Percentiles rank a stretch among this genome's conserved stretches.
phyloP scores from a whole-genome alignment of 2,888 invertebrate genomes.

The Drosophila melanosoma region DNA sequence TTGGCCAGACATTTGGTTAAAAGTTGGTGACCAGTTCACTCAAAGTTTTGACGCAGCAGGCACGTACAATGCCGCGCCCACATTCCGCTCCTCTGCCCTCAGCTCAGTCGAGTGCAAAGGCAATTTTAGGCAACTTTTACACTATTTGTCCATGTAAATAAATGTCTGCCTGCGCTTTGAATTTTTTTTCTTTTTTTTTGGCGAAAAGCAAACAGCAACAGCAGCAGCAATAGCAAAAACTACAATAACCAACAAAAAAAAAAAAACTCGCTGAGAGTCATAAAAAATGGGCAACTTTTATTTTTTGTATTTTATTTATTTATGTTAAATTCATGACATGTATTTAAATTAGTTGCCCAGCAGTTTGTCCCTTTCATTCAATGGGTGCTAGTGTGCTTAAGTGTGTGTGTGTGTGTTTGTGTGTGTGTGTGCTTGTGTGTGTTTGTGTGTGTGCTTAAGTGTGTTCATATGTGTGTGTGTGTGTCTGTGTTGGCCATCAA shows the following conservation, averaged over 20 bases:
- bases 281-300: constrained; percentile 57
- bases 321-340: constrained; percentile 76
- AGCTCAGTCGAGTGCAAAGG: constrained; percentile 8
- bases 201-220: constrained; percentile 40
- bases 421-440: constrained; percentile 4
- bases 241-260: constrained; percentile 3
- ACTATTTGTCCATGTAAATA: constrained; percentile 70
- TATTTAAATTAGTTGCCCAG: constrained; percentile 74
- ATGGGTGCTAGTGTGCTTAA: constrained; percentile 1
- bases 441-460: background rate
- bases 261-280: constrained; percentile 32
- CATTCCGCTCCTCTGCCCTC: background rate
- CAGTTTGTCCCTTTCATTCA: constrained; percentile 62
- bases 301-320: constrained; percentile 52
- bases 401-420: constrained; percentile 7
- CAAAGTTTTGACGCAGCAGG: constrained; percentile 59
- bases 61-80: constrained; percentile 54
- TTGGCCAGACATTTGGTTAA: constrained; percentile 37
- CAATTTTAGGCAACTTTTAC: constrained; percentile 47
- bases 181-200: constrained; percentile 9
- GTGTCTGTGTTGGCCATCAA: constrained; percentile 40
- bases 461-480: constrained; percentile 3
- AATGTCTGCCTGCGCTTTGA: constrained; percentile 48
- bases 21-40: constrained; percentile 60
- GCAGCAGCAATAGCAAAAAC: constrained; percentile 3